phyloP scores from a whole-genome alignment of 2,888 invertebrate genomes.

The Acanthopleura granulata region DNA sequence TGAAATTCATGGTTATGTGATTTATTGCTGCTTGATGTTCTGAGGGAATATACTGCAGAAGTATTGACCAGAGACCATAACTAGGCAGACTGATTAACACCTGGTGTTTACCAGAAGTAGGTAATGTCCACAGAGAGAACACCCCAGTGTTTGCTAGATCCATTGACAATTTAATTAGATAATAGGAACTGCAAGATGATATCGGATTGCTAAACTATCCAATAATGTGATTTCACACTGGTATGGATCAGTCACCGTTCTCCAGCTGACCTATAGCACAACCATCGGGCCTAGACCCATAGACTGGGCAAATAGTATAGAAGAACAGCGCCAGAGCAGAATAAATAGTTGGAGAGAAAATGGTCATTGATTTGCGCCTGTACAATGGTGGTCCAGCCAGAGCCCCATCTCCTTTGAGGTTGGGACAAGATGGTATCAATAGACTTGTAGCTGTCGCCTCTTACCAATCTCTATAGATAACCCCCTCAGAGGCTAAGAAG shows the following conservation, averaged over 20 bases:
- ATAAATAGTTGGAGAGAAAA: constrained; percentile 3
- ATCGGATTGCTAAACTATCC: constrained; percentile 11
- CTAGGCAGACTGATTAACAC: too few species aligned
- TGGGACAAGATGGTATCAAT: constrained; percentile 4
- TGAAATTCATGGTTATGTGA: too few species aligned
- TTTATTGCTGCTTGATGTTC: too few species aligned
- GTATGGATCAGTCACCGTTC: not conserved
- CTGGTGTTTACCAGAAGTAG: too few species aligned
- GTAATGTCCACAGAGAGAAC: not conserved
- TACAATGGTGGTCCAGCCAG: not conserved
- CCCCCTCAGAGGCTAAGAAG: too few species aligned
- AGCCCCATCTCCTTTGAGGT: not conserved
- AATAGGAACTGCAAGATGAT: not conserved
- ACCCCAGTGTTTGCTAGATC: not conserved
- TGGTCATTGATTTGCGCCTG: not conserved
- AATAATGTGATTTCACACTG: constrained; percentile 13
- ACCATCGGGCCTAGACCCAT: not conserved
- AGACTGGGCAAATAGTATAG: not conserved
- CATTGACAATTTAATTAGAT: constrained; percentile 3
- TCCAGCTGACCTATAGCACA: not conserved
- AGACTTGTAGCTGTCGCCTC: not conserved
- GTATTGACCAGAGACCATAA: too few species aligned
- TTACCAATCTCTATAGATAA: not conserved
- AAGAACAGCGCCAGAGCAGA: not conserved
- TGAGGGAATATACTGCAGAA: too few species aligned